Percentiles rank a stretch among this genome's conserved stretches.
Evolutionary conservation across 1,140 invertebrate species (phyloP).

Genomic region (Ceratina australensis): DNA sequence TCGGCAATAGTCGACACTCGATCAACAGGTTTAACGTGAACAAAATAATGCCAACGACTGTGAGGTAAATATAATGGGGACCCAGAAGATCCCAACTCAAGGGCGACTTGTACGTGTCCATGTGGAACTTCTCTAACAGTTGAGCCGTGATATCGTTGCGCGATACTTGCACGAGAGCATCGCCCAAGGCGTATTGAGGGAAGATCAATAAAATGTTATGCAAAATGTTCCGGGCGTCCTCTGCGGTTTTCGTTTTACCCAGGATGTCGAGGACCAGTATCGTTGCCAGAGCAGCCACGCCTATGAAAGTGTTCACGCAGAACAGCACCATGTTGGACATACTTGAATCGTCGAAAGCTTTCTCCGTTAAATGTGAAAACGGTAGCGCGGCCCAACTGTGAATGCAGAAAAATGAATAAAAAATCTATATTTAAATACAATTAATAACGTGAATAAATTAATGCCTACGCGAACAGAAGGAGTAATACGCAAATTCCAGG

Average conservation of each 20-base stretch:
- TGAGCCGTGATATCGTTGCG: constrained; percentile 83
- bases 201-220: constrained; percentile 83
- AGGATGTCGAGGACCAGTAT: constrained; percentile 84
- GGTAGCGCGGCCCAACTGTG: constrained; percentile 79
- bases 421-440: too few relatives aligned
- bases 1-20: constrained; percentile 79
- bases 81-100: constrained; percentile 80
- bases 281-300: constrained; percentile 81
- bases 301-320: constrained; percentile 83
- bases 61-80: constrained; percentile 79
- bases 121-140: constrained; percentile 82
- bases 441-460: too few relatives aligned
- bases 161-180: constrained; percentile 83
- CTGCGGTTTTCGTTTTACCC: constrained; percentile 81
- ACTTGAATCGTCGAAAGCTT: constrained; percentile 82
- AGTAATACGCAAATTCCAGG: constrained; percentile 81
- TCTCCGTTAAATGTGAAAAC: constrained; percentile 81
- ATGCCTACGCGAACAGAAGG: constrained; percentile 81
- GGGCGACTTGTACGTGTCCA: constrained; percentile 84
- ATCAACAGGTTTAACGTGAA: constrained; percentile 81
- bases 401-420: too few relatives aligned
- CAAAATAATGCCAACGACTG: constrained; percentile 78
- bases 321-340: constrained; percentile 85
- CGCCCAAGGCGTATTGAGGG: constrained; percentile 83
- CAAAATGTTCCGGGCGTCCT: constrained; percentile 80